Evolutionary conservation across 2,888 invertebrate species (phyloP).

Genomic region (Ochropleura plecta): DNA sequence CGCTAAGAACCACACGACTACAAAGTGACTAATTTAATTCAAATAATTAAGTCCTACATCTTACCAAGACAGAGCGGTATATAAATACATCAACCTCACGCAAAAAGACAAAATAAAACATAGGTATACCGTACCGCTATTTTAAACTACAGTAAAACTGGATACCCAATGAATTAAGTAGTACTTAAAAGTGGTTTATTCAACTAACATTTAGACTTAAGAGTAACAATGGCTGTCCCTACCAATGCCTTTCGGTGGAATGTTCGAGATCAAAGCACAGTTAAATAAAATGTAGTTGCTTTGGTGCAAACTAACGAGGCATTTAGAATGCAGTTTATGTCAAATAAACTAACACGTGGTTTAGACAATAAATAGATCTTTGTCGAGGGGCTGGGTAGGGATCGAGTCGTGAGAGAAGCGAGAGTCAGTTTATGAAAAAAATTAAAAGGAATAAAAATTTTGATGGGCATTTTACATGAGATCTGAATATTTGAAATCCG

Average conservation of each 20-base stretch:
- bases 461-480: too few species aligned
- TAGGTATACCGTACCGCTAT: conserved; percentile 7
- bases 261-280: conserved; percentile 77
- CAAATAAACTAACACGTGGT: conserved; percentile 87
- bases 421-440: conserved; percentile 22
- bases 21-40: conserved; percentile 23
- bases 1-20: neutral
- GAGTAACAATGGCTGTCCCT: conserved; percentile 57
- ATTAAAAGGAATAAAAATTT: too few species aligned
- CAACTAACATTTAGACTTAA: conserved; percentile 59
- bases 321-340: conserved; percentile 86
- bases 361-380: conserved; percentile 85
- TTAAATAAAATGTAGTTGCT: conserved; percentile 76
- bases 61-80: conserved; percentile 1
- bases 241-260: conserved; percentile 48
- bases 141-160: conserved; percentile 32
- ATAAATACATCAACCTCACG: conserved; percentile 16
- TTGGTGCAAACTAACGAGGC: conserved; percentile 80
- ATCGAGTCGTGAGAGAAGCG: conserved; percentile 56
- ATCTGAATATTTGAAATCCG: too few species aligned
- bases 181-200: conserved; percentile 54
- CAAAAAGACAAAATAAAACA: conserved; percentile 39
- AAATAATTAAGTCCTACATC: conserved; percentile 30
- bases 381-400: conserved; percentile 67
- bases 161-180: conserved; percentile 26